These are phyloP conservation scores for Alcedo atthis DNA, from an alignment of 2,797 vertebrate genomes.

Conservation along the genomic window DNA sequence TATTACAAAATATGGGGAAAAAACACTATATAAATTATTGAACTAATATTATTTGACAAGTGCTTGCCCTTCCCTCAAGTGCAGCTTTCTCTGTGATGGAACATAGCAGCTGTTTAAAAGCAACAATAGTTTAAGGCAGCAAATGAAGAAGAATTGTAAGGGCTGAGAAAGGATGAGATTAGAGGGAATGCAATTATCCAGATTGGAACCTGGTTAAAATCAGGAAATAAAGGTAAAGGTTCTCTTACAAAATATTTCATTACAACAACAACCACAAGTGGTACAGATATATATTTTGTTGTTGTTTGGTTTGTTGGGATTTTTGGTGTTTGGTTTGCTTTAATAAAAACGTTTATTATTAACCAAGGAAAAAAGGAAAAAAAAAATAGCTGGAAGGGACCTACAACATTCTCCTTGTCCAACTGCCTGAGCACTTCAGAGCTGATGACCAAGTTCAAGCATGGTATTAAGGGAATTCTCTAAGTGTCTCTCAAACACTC, in stretches of 20 bases:
- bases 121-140: conserved; percentile 44
- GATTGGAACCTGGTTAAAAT: conserved; percentile 34
- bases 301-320: too few species aligned
- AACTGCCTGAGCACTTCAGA: not conserved
- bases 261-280: not conserved
- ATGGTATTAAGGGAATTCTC: not conserved
- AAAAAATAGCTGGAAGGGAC: not conserved
- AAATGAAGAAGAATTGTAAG: conserved; percentile 65
- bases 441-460: not conserved
- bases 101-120: conserved; percentile 66
- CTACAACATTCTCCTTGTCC: fast-evolving
- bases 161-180: conserved; percentile 28
- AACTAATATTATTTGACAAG: conserved; percentile 72
- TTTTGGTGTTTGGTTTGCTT: too few species aligned
- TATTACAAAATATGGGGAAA: conserved; percentile 48
- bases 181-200: conserved; percentile 33
- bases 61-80: conserved; percentile 62
- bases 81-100: conserved; percentile 48
- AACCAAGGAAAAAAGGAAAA: too few species aligned
- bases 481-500: not conserved
- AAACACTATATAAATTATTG: conserved; percentile 57
- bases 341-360: too few species aligned
- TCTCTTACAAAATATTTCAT: not conserved
- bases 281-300: not conserved
- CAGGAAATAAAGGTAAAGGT: conserved; percentile 12